A percentile compares a stretch with the other conserved stretches of the same genome.
These are phyloP conservation scores for Bovichtus diacanthus DNA, from an alignment of 2,797 vertebrate genomes.

Conservation along the genomic window DNA sequence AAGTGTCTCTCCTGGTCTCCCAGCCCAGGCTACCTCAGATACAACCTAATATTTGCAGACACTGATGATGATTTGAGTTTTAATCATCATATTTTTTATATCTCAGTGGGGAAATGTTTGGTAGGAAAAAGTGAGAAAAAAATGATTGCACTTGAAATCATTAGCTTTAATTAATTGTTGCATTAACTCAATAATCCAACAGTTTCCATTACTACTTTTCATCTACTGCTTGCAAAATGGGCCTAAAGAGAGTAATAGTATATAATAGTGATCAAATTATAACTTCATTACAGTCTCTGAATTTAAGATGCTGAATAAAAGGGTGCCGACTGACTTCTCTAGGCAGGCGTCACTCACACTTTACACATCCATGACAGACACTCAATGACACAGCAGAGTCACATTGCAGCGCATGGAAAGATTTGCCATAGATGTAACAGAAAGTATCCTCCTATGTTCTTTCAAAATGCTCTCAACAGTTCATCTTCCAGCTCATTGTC, in stretches of 20 bases:
- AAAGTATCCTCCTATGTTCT: neutral
- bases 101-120: neutral
- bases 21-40: slow-evolving; percentile 22
- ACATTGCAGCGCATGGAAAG: neutral
- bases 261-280: slow-evolving; percentile 10
- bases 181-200: neutral
- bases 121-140: neutral
- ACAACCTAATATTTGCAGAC: slow-evolving; percentile 28
- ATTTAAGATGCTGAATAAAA: slow-evolving; percentile 5
- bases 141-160: neutral
- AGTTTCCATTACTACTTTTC: neutral
- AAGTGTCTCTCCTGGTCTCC: slow-evolving; percentile 47
- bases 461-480: neutral
- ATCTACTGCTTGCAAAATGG: neutral
- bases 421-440: neutral
- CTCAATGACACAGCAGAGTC: neutral
- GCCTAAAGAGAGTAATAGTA: slow-evolving; percentile 2
- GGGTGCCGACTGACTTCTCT: too few species aligned
- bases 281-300: slow-evolving; percentile 10
- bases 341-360: neutral
- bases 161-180: slow-evolving; percentile 20
- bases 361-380: neutral
- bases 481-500: slow-evolving; percentile 11
- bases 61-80: slow-evolving; percentile 48
- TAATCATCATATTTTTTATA: slow-evolving; percentile 30